Percentiles rank a stretch among this genome's conserved stretches.
phyloP scores from a whole-genome alignment of 2,888 invertebrate species.

The Crematogaster levior region DNA sequence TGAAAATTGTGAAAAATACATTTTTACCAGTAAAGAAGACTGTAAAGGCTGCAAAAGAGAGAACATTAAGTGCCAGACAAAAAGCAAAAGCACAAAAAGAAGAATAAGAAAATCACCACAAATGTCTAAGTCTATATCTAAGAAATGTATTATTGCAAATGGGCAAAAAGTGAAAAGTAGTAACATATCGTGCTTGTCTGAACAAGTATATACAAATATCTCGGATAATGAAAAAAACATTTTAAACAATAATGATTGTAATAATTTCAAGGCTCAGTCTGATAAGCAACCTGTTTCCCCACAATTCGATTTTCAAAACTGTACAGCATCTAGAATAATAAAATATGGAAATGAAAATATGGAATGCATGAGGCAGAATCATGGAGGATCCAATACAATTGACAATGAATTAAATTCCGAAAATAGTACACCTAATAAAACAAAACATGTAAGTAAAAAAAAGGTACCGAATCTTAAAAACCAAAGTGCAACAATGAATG shows the following conservation, averaged over 20 bases:
- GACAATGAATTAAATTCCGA: neutral
- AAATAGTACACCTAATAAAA: neutral
- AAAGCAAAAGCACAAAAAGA: neutral
- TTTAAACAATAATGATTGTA: neutral
- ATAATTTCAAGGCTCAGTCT: neutral
- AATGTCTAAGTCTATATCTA: neutral
- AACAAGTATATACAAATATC: neutral
- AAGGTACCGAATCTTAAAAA: neutral
- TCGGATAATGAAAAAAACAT: neutral
- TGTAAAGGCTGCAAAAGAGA: neutral
- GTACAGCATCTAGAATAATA: neutral
- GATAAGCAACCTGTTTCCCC: neutral
- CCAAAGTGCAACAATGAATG: neutral
- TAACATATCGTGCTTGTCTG: neutral
- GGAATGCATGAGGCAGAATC: neutral
- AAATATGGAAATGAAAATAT: neutral
- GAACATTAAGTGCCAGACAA: neutral
- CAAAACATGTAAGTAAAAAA: neutral
- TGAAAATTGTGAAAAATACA: neutral
- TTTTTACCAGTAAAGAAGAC: neutral
- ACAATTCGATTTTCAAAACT: neutral
- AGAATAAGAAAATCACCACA: neutral
- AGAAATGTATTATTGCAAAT: constrained; percentile 17
- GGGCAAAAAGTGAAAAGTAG: constrained; percentile 28
- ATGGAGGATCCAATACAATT: too few species aligned